Evolutionary conservation across 2,888 invertebrate genomes (phyloP), one percentile per base, ranked within the genome.

Genomic region (Arrhopalites spinosus): DNA sequence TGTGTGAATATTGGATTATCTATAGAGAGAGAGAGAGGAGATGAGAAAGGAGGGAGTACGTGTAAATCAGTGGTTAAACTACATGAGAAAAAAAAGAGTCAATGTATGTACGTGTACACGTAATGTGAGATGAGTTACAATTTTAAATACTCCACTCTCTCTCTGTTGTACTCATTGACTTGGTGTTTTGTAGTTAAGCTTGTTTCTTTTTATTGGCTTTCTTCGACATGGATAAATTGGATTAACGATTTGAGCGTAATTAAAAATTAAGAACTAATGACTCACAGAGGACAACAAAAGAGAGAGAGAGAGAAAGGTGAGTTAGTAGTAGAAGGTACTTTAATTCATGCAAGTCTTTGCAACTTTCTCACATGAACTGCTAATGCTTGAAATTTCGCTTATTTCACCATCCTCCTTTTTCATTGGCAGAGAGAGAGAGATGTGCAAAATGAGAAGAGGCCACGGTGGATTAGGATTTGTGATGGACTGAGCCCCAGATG

Each of bases 261-360:
- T 66, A 66, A 66, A 66, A 66, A 66, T 66, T 43, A 20, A 66
- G 66, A 66, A 66, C 66, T 66, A 66, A 66, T 66, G 66, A 66
- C 45, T 66, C 66, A 66, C 66, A 20, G 66, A 66, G 66, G 43
- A 36, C 17, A 30, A 30, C 5, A 63, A 8, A 13, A 2, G 17
- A 29, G 61, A 23, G 3, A 36, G 11, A 36, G 36, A 7, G n/a
- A n/a, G n/a, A 7, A 36, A 36, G 36, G 36, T 36, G 36, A 36
- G 36, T 36, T 11, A 36, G 36, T 36, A 3, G 23, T 25, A 59
- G 20, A 1, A 13, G 23, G 23, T 23, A 11, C 59, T 13, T 25
- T 20, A 2, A 2, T 20, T 59, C 11, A n/a, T n/a, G 59, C 1
- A 8, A 20, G 23, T 20, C 59, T 20, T 23, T 7, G 8, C 1